A percentile compares a stretch with the other conserved stretches of the same genome.
Conservation (phyloP, 2,797 vertebrate species). For the Momotus momota region DNA sequence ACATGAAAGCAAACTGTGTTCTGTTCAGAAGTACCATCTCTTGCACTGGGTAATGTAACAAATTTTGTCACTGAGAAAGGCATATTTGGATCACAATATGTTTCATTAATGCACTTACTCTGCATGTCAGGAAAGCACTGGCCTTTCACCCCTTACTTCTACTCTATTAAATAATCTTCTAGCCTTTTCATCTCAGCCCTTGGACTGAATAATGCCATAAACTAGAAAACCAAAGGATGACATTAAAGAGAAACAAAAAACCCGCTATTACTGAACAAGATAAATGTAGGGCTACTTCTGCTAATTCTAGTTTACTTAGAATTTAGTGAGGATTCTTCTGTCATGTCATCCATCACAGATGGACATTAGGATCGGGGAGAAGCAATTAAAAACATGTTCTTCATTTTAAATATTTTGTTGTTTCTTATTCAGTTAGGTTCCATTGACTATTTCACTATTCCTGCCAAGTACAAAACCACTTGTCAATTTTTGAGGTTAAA, state of each 20-base stretch:
- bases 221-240: not conserved
- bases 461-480: not conserved
- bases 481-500: slow-evolving; percentile 15
- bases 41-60: not conserved
- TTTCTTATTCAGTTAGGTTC: slow-evolving; percentile 19
- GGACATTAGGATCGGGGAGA: not conserved
- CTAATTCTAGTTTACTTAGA: slow-evolving; percentile 60
- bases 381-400: slow-evolving; percentile 68
- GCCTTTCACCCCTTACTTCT: not conserved
- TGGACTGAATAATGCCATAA: not conserved
- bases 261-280: slow-evolving; percentile 29
- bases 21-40: not conserved
- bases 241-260: not conserved
- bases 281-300: slow-evolving; percentile 44
- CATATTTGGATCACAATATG: not conserved
- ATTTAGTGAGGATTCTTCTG: slow-evolving; percentile 62
- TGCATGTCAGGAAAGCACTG: not conserved
- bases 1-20: not conserved
- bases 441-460: not conserved
- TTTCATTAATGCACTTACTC: not conserved
- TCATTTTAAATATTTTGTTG: slow-evolving; percentile 47
- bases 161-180: not conserved
- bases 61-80: not conserved
- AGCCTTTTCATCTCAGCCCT: not conserved
- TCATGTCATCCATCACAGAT: slow-evolving; percentile 61